Base-by-base conservation (phyloP, 1,140 invertebrate genomes). In the Conopomorpha cramerella region DNA sequence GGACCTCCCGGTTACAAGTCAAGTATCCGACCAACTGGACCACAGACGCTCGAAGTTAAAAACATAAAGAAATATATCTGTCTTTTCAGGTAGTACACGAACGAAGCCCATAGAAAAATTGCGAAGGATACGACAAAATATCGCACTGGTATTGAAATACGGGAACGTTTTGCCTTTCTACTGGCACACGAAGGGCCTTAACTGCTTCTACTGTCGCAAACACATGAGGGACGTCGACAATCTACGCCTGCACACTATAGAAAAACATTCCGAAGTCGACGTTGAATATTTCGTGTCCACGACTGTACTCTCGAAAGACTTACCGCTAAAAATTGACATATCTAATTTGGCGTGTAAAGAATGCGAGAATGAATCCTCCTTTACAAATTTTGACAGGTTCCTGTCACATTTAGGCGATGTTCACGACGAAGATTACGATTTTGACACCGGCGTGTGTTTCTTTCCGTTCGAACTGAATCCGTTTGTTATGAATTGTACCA, bases 241-340 rank as follows among this genome's bases (percentile, higher is more conserved):
- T 0, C 31, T 66, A 1, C 55, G 47, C 36, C 41, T 55, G 15
- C 59, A 66, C 17, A 58, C 49, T 0, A 6, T 30, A n/a, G 1
- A 23, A 2, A 53, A 41, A 36, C 61, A 65, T 30, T 32, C 30
- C 3, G 17, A 15, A 2, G 17, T 62, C 7, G 46, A 60, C 15
- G 12, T 65, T 4, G 43, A 47, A 0, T 18, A 15, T 3, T 60
- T 62, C 30, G 46, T 62, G 15, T 39, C 47, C 0, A 48, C 58
- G 30, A 49, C 30, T 14, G 53, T 66, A 3, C 49, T 60, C 18
- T 43, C 52, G 1, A 66, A 63, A 53, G 54, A 63, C 42, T 17
- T 66, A 8, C 62, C 59, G 12, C 39, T 66, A 0, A 66, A 66
- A 44, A 42, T 64, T 15, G 58, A 67, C 30, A 33, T 64, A 2